Percentiles rank a stretch among this genome's conserved stretches.
phyloP scores from a whole-genome alignment of 2,888 invertebrate species.

The Embidobia sp. region DNA sequence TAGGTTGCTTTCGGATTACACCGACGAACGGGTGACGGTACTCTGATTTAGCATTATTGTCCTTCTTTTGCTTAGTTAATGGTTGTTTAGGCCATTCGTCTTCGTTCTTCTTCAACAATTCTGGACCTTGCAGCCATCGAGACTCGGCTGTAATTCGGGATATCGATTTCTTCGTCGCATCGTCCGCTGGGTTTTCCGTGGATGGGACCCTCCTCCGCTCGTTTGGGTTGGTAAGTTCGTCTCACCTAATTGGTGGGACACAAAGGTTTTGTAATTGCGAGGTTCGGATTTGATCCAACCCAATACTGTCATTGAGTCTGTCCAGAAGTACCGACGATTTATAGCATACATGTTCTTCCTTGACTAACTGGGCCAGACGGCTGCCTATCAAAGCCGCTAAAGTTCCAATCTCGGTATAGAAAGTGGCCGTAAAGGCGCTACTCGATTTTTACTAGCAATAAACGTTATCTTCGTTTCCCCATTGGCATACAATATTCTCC shows the following conservation, averaged over 20 bases:
- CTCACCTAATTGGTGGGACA: slow-evolving; percentile 65
- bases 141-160: not conserved
- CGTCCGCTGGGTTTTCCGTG: slow-evolving; percentile 31
- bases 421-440: slow-evolving; percentile 32
- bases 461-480: not conserved
- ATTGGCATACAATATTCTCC: slow-evolving; percentile 1
- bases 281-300: slow-evolving; percentile 61
- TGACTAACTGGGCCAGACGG: slow-evolving; percentile 33
- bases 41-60: not conserved
- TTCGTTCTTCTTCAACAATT: slow-evolving; percentile 13
- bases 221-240: slow-evolving; percentile 54
- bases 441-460: not conserved
- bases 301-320: slow-evolving; percentile 64
- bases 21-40: not conserved
- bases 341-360: slow-evolving; percentile 28
- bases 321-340: slow-evolving; percentile 34
- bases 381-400: slow-evolving; percentile 56
- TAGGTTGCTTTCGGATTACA: not conserved
- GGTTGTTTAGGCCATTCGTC: not conserved
- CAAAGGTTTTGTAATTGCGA: slow-evolving; percentile 43
- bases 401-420: slow-evolving; percentile 58
- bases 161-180: not conserved
- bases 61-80: not conserved
- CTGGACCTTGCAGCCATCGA: slow-evolving; percentile 48
- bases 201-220: slow-evolving; percentile 66